These are phyloP conservation scores for sheep (Ovis aries) DNA, from an alignment of 2,113 vertebrate species.

Conservation along the genomic window ARS-UI_Ramb_v3.0 NC_056079.1:41983001-41983500, in stretches of 20 bases:
- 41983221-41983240: background rate
- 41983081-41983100: background rate
- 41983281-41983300: background rate
- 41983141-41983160: background rate
- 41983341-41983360: background rate
- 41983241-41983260: background rate
- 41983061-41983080: slow-evolving; percentile 6
- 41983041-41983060: slow-evolving; percentile 9
- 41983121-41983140: background rate
- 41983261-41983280: background rate
- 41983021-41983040: slow-evolving; percentile 43
- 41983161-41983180: slow-evolving; percentile 15
- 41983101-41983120: background rate
- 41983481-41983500: background rate
- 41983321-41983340: background rate
- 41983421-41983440: background rate
- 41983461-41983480: no score
- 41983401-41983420: background rate
- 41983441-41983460: background rate
- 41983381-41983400: background rate
- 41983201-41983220: background rate
- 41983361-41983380: background rate
- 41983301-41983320: background rate
- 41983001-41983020: slow-evolving; percentile 46
- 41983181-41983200: background rate